These are phyloP conservation scores for Colius striatus DNA, from an alignment of 2,113 vertebrate genomes.

Conservation along the genomic window DNA sequence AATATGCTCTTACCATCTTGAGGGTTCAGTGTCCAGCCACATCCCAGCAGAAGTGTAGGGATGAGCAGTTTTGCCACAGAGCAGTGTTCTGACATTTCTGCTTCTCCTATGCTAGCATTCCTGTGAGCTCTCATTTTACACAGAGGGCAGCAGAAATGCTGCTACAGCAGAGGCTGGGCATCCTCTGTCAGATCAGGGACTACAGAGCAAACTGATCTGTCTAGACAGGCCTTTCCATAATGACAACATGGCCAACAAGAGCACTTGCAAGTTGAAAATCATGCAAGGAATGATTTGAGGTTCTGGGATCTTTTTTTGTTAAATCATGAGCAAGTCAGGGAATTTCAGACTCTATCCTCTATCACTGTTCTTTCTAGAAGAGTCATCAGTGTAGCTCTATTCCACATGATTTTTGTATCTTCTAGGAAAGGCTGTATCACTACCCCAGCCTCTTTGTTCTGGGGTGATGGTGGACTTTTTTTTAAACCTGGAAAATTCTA, in stretches of 20 bases:
- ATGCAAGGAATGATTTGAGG: neutral
- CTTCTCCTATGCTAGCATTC: constrained; percentile 34
- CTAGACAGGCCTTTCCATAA: neutral
- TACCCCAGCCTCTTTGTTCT: neutral
- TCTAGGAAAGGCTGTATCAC: neutral
- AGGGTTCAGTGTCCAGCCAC: constrained; percentile 5
- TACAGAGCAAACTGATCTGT: constrained; percentile 16
- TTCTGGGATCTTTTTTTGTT: neutral
- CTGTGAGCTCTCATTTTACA: constrained; percentile 73
- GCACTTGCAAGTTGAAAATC: constrained; percentile 5
- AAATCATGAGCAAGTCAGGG: neutral
- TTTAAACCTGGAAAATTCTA: neutral
- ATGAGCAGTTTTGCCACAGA: constrained; percentile 37
- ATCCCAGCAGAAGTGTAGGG: neutral
- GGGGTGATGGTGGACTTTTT: neutral
- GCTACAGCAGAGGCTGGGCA: constrained; percentile 26
- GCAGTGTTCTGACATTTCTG: constrained; percentile 14
- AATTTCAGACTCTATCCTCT: neutral
- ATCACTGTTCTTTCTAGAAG: neutral
- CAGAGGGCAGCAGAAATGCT: constrained; percentile 49
- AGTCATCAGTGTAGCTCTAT: neutral
- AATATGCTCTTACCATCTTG: constrained; percentile 50
- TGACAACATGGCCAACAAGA: neutral
- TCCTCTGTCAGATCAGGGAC: constrained; percentile 31
- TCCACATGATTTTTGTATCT: neutral